phyloP scores from a whole-genome alignment of 2,113 vertebrate genomes.

The Tringa solitaria region DNA sequence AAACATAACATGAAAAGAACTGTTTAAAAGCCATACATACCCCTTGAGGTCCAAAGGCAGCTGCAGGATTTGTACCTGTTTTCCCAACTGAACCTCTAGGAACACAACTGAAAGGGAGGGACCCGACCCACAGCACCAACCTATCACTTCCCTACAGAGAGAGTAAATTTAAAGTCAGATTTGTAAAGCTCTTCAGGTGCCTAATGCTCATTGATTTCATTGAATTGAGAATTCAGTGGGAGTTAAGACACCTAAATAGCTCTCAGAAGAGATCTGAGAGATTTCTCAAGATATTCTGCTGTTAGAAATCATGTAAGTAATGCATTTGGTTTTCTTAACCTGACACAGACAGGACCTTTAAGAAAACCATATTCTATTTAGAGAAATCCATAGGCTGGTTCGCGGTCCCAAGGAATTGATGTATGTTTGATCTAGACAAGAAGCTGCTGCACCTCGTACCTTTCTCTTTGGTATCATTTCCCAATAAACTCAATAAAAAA shows the following conservation, averaged over 20 bases:
- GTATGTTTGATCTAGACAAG: neutral
- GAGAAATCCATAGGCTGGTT: neutral
- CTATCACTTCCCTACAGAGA: neutral
- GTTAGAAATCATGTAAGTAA: neutral
- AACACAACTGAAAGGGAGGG: neutral
- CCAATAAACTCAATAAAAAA: neutral
- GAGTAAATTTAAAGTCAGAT: neutral
- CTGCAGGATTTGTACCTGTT: neutral
- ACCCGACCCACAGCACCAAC: accelerated
- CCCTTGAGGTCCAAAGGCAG: neutral
- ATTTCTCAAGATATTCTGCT: neutral
- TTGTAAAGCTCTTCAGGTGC: neutral
- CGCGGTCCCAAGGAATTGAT: neutral
- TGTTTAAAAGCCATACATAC: neutral
- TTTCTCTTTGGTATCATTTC: neutral
- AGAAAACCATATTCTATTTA: neutral
- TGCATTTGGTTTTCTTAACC: neutral
- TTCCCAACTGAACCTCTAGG: neutral
- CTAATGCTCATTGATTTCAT: neutral
- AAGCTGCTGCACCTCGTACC: neutral
- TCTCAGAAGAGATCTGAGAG: neutral
- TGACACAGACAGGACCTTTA: neutral
- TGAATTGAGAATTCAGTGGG: neutral
- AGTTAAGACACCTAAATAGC: neutral
- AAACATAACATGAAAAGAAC: neutral